Percentiles rank a stretch among this genome's conserved stretches.
Conservation (phyloP, 2,797 vertebrate species). For the Avahi laniger region DNA sequence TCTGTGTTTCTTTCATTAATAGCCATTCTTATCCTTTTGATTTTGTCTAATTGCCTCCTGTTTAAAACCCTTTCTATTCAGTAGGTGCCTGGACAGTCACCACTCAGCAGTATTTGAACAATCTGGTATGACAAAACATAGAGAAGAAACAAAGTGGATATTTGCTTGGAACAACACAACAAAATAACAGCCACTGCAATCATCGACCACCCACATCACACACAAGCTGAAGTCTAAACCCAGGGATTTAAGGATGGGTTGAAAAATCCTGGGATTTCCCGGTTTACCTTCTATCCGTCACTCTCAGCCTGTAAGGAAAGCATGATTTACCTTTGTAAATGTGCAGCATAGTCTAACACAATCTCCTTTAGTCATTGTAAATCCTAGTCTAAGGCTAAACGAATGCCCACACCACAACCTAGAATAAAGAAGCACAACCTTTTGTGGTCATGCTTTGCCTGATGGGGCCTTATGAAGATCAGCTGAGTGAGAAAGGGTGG, state of each 20-base stretch:
- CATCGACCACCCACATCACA: background rate
- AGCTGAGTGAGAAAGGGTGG: background rate
- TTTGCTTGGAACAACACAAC: background rate
- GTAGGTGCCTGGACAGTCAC: background rate
- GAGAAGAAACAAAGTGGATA: background rate
- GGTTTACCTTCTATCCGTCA: background rate
- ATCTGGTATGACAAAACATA: background rate
- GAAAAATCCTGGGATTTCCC: background rate
- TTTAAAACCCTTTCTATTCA: background rate
- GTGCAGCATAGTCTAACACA: background rate
- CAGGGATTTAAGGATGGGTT: background rate
- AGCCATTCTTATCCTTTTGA: slow-evolving; percentile 3
- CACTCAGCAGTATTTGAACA: background rate
- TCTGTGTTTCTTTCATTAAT: slow-evolving; percentile 7
- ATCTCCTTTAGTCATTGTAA: background rate
- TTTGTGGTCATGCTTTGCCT: background rate
- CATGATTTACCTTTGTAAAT: background rate
- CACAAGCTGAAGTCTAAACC: background rate
- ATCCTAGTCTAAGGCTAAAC: background rate
- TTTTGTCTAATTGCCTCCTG: background rate
- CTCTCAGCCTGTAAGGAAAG: background rate
- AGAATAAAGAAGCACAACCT: background rate
- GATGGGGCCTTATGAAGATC: background rate
- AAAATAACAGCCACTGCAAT: background rate
- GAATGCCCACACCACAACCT: background rate